phyloP scores from a whole-genome alignment of 1,140 invertebrate species.

The Drosophila kanapiae region DNA sequence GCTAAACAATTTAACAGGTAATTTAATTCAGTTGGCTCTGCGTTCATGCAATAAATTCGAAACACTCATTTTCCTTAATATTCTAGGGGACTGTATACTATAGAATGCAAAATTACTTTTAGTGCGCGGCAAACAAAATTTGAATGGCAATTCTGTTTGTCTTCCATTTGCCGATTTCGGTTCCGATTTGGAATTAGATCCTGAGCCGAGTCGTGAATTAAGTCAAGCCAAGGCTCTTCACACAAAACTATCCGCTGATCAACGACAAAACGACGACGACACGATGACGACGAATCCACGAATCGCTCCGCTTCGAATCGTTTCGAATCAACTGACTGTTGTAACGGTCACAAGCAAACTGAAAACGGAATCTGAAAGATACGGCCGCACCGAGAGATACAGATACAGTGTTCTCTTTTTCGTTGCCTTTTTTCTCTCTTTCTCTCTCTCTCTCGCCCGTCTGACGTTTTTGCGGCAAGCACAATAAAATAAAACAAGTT shows the following conservation, averaged over 20 bases:
- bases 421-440: not conserved
- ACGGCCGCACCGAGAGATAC: slow-evolving; percentile 30
- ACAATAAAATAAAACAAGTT: slow-evolving; percentile 31
- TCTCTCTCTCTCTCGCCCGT: not conserved
- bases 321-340: slow-evolving; percentile 65
- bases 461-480: slow-evolving; percentile 32
- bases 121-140: slow-evolving; percentile 61
- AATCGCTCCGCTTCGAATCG: slow-evolving; percentile 50
- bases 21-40: slow-evolving; percentile 54
- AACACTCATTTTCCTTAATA: slow-evolving; percentile 44
- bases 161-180: slow-evolving; percentile 58
- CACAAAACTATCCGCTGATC: slow-evolving; percentile 61
- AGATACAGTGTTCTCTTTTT: slow-evolving; percentile 32
- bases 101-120: slow-evolving; percentile 30
- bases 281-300: slow-evolving; percentile 58
- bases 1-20: slow-evolving; percentile 67
- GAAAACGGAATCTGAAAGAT: slow-evolving; percentile 35
- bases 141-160: slow-evolving; percentile 44
- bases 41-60: slow-evolving; percentile 30
- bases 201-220: slow-evolving; percentile 27
- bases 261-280: slow-evolving; percentile 50
- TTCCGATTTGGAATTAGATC: slow-evolving; percentile 27
- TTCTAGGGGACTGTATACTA: not conserved
- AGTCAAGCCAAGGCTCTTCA: slow-evolving; percentile 32
- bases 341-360: slow-evolving; percentile 75